Conservation (phyloP, 2,888 invertebrate species). For the Doris montereyensis region DNA sequence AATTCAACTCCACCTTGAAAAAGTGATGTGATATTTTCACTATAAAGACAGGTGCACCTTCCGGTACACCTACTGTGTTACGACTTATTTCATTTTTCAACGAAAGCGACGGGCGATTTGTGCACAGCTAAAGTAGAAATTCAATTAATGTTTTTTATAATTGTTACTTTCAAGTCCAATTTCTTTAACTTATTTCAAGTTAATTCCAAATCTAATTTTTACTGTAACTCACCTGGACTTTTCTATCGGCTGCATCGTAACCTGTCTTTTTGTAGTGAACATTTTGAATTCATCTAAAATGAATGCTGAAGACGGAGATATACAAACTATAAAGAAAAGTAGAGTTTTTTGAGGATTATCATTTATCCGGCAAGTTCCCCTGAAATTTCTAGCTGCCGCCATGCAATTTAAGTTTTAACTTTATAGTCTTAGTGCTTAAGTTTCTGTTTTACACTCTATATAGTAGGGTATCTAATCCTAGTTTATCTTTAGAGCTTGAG, state of each 20-base stretch:
- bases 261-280: slow-evolving; percentile 73
- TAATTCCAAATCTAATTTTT: slow-evolving; percentile 25
- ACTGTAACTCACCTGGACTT: slow-evolving; percentile 81
- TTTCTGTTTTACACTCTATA: slow-evolving; percentile 44
- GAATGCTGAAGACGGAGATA: slow-evolving; percentile 55
- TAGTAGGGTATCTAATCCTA: slow-evolving; percentile 62
- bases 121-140: slow-evolving; percentile 79
- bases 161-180: slow-evolving; percentile 58
- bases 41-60: slow-evolving; percentile 78
- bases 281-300: slow-evolving; percentile 42
- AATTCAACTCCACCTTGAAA: neutral
- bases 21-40: slow-evolving; percentile 41
- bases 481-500: slow-evolving; percentile 47
- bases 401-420: slow-evolving; percentile 57
- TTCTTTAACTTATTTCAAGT: slow-evolving; percentile 40
- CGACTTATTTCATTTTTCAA: slow-evolving; percentile 80
- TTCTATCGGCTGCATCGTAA: slow-evolving; percentile 82
- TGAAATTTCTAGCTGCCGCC: slow-evolving; percentile 55
- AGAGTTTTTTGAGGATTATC: slow-evolving; percentile 46
- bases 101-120: slow-evolving; percentile 87
- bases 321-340: slow-evolving; percentile 47
- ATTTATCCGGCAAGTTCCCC: slow-evolving; percentile 61
- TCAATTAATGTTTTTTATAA: slow-evolving; percentile 34
- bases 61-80: slow-evolving; percentile 86
- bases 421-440: slow-evolving; percentile 50